A percentile compares a stretch with the other conserved stretches of the same genome.
Conservation (phyloP, 2,888 invertebrate genomes). For the Synergus laeviventris region DNA sequence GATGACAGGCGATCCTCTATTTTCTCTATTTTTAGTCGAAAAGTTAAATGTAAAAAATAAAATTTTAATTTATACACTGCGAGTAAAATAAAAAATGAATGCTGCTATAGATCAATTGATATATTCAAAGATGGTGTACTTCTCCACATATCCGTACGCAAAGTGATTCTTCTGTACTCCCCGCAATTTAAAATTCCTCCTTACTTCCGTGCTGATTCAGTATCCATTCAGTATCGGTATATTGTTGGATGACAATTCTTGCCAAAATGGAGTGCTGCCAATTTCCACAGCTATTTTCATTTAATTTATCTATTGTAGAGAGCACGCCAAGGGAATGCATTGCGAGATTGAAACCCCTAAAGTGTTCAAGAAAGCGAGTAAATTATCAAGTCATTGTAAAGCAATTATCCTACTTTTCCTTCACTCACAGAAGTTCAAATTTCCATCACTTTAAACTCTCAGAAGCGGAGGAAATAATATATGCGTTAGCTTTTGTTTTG, state of each 20-base stretch:
- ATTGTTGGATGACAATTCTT: constrained; percentile 54
- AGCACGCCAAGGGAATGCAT: constrained; percentile 47
- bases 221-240: constrained; percentile 51
- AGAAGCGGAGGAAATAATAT: background rate
- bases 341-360: constrained; percentile 45
- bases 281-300: constrained; percentile 52
- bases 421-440: constrained; percentile 41
- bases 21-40: too few relatives aligned
- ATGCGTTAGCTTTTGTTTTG: background rate
- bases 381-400: constrained; percentile 43
- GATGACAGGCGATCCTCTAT: too few relatives aligned
- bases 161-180: constrained; percentile 32
- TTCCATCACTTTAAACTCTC: constrained; percentile 36
- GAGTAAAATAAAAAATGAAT: too few relatives aligned
- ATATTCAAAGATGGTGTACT: background rate
- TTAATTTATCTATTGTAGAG: constrained; percentile 53
- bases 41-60: too few relatives aligned
- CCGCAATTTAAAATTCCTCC: constrained; percentile 16
- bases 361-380: constrained; percentile 41
- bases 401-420: constrained; percentile 22
- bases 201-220: constrained; percentile 37
- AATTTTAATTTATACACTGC: too few relatives aligned
- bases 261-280: constrained; percentile 53
- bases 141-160: background rate
- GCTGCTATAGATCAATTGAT: too few relatives aligned